A percentile compares a stretch with the other conserved stretches of the same genome.
These are phyloP conservation scores for Trichonephila inaurata DNA, from an alignment of 1,140 invertebrate species.

Conservation along the genomic window DNA sequence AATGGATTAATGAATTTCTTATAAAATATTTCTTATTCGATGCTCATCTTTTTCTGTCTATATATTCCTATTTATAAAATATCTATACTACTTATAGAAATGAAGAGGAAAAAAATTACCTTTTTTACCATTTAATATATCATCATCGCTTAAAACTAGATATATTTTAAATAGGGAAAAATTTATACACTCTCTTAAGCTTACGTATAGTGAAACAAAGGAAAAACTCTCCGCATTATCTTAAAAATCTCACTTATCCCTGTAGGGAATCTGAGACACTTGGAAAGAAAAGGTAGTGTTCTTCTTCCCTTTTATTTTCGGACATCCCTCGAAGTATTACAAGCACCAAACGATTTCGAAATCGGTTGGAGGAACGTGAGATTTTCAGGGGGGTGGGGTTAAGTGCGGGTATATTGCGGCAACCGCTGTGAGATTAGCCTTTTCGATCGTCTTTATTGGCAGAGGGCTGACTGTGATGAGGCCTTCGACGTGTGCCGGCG, in stretches of 20 bases:
- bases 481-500: not conserved
- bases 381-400: not conserved
- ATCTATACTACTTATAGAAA: too few species aligned
- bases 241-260: slow-evolving; percentile 22
- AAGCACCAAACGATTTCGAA: not conserved
- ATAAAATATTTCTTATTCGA: too few species aligned
- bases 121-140: too few species aligned
- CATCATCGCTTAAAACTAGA: too few species aligned
- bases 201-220: too few species aligned
- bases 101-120: too few species aligned
- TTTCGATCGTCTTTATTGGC: slow-evolving; percentile 71
- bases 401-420: slow-evolving; percentile 25
- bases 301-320: not conserved
- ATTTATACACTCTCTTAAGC: too few species aligned
- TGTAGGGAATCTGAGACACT: not conserved
- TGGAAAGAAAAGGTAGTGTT: not conserved
- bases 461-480: slow-evolving; percentile 60
- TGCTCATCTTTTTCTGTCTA: too few species aligned
- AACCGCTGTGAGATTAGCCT: slow-evolving; percentile 59
- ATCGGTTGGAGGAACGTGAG: not conserved
- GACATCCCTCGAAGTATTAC: not conserved
- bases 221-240: not conserved
- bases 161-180: too few species aligned
- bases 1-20: too few species aligned
- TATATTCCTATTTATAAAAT: too few species aligned